Base-by-base conservation (phyloP, 2,888 invertebrate species). In the Pecten maximus region DNA sequence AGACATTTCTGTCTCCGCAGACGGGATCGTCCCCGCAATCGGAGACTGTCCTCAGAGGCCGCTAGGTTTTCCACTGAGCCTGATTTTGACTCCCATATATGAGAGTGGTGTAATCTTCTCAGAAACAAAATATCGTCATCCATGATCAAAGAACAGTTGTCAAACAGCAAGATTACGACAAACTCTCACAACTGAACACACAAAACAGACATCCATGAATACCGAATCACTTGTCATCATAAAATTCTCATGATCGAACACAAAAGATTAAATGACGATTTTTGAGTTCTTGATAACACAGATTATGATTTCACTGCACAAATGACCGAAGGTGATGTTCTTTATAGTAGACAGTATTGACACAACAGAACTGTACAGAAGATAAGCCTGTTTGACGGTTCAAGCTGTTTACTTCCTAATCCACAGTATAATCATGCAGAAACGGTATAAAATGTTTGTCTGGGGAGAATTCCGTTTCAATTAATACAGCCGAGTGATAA, bases 11-110 rank as follows among this genome's bases (percentile, higher is more conserved):
- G 92, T 91, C 92, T 92, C 48, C 93, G 92, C 28, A 92, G 90
- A 87, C 93, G 92, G 10, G 94, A 92, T 44, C 94, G 91, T 39
- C 94, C 94, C 40, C 94, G 89, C 16, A 91, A 88, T 88, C 92
- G 92, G 35, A 93, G 89, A n/a, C 90, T 92, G n/a, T 92, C 93
- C 88, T 94, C 94, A 40, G 92, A 89, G 19, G 92, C 89, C 40
- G 93, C 93, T n/a, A 95, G 90, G 90, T 93, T 94, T 89, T 95
- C 94, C 8, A 94, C 92, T 2, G 94, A 94, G 28, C 92, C 93
- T 2, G 93, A 93, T 12, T 92, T 88, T 93, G 94, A 94, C 74
- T 74, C 74, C 74, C 86, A 94, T 74, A 90, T 44, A 40, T 90
- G 90, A 50, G 90, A 74, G 28, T 89, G 74, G 39, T 90, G 88